A percentile compares a stretch with the other conserved stretches of the same genome.
Conservation (phyloP, 2,113 vertebrate species). For the Limanda limanda region DNA sequence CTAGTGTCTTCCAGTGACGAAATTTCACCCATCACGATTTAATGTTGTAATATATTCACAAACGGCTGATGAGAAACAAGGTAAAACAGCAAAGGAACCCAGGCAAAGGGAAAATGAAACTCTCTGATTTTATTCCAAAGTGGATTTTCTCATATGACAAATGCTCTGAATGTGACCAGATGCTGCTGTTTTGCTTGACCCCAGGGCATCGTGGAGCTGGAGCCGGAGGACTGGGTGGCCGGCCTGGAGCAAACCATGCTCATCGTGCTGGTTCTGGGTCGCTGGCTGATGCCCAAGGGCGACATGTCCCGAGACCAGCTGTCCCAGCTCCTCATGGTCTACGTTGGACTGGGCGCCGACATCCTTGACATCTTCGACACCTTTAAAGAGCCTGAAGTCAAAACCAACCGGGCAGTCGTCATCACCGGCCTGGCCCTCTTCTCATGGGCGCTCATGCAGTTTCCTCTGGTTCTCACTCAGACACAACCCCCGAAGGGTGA, state of each 20-base stretch:
- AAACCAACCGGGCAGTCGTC: conserved; percentile 71
- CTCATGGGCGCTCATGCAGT: conserved; percentile 84
- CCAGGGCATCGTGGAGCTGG: conserved; percentile 73
- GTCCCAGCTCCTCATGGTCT: conserved; percentile 83
- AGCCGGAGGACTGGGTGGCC: conserved; percentile 80
- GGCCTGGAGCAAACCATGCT: conserved; percentile 85
- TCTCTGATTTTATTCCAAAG: no score
- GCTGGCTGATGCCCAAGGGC: conserved; percentile 85
- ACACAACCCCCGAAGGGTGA: conserved; percentile 44
- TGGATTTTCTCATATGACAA: not conserved
- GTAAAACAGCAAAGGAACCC: not conserved
- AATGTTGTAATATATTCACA: not conserved
- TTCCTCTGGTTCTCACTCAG: conserved; percentile 82
- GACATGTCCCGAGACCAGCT: conserved; percentile 83
- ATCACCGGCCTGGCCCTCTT: conserved; percentile 79
- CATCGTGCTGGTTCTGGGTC: conserved; percentile 81
- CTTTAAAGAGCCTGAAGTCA: conserved; percentile 80
- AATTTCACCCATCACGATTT: no score
- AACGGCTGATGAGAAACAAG: not conserved
- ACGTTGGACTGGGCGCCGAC: conserved; percentile 82
- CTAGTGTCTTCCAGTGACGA: not conserved
- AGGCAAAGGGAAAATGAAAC: not conserved
- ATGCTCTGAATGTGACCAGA: not conserved
- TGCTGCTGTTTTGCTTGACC: conserved; percentile 26
- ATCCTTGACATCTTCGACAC: conserved; percentile 85